Evolutionary conservation across 2,797 vertebrate genomes (phyloP).

Genomic region (Dendrocincla fuliginosa): DNA sequence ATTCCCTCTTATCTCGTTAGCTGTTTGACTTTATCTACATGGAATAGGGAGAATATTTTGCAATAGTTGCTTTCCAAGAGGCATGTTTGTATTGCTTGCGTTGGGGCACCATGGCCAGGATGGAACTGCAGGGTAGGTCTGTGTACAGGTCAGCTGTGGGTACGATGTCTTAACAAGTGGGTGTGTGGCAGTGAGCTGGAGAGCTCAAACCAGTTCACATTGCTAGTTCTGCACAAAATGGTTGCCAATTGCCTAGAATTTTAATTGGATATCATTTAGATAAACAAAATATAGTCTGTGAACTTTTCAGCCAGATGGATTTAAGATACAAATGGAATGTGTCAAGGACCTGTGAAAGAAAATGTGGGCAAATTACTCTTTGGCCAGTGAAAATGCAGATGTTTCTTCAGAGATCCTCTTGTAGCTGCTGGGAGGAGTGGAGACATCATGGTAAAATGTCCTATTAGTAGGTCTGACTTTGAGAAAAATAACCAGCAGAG

Average conservation of each 20-base stretch:
- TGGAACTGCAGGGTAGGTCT: not conserved
- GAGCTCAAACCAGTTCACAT: not conserved
- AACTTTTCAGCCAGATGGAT: not conserved
- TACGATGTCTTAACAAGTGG: accelerated
- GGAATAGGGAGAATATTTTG: not conserved
- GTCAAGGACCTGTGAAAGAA: not conserved
- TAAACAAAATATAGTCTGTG: not conserved
- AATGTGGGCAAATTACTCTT: accelerated
- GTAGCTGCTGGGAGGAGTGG: not conserved
- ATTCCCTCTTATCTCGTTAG: not conserved
- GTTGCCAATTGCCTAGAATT: not conserved
- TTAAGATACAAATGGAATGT: not conserved
- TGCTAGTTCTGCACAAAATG: not conserved
- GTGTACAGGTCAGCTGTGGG: not conserved
- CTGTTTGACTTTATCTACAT: not conserved
- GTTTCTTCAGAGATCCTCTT: not conserved
- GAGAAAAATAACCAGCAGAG: not conserved
- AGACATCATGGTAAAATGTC: not conserved
- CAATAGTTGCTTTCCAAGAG: not conserved
- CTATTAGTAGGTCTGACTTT: not conserved
- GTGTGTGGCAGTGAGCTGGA: not conserved
- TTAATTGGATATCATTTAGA: not conserved
- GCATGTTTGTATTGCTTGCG: accelerated
- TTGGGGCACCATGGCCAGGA: accelerated
- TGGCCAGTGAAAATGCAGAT: not conserved